Conservation (phyloP, 2,888 invertebrate genomes). For the Hydraecia micacea region DNA sequence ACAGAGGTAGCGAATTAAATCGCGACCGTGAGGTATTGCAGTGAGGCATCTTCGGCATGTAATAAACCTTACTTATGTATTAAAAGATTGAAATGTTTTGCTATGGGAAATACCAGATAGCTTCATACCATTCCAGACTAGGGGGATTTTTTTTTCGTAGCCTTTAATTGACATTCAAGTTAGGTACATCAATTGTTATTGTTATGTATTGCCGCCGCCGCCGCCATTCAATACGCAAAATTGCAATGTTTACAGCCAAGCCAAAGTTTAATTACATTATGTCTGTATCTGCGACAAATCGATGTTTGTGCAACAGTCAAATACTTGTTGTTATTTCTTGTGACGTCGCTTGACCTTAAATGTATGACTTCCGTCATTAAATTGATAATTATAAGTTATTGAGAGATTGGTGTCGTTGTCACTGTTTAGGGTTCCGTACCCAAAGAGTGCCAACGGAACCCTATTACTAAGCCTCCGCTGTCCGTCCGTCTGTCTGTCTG, state of each 20-base stretch:
- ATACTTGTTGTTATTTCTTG: slow-evolving; percentile 7
- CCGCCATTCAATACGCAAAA: slow-evolving; percentile 9
- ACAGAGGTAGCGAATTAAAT: too few relatives aligned
- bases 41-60: too few relatives aligned
- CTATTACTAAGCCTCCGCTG: too few relatives aligned
- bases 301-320: slow-evolving; percentile 13
- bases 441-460: too few relatives aligned
- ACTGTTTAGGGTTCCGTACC: background rate
- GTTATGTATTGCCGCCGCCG: background rate
- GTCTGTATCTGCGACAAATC: slow-evolving; percentile 19
- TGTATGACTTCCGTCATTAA: slow-evolving; percentile 17
- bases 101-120: too few relatives aligned
- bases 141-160: background rate
- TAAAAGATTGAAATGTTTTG: too few relatives aligned
- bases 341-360: slow-evolving; percentile 9
- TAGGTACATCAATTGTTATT: background rate
- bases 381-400: slow-evolving; percentile 11
- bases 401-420: background rate
- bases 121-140: too few relatives aligned
- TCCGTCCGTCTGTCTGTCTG: too few relatives aligned
- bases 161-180: background rate
- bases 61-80: background rate
- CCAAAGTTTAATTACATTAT: background rate
- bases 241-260: slow-evolving; percentile 12
- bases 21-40: too few relatives aligned